Base-by-base conservation (phyloP, 2,888 invertebrate genomes). In the Lobophora halterata region DNA sequence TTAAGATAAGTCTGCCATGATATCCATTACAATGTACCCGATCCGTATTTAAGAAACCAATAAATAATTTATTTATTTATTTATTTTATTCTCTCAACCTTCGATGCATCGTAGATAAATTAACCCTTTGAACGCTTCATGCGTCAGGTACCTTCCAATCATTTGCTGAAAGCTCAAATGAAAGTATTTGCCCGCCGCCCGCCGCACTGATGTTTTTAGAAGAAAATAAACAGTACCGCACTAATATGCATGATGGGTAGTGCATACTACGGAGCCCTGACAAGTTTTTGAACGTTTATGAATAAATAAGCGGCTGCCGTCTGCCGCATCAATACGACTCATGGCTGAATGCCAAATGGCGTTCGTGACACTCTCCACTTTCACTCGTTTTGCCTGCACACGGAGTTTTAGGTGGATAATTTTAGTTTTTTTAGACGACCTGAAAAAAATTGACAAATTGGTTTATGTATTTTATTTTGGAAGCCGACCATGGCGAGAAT, bases 261-360 rank as follows among this genome's bases (percentile, higher is more conserved):
- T 32, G 32, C 23, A 40, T 51, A 27, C 10, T 9, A 32, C 52
- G 48, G 50, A 49, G 52, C 59, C 58, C 61, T 77, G 77, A 72
- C 75, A 79, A 77, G 76, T 79, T 83, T 82, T 82, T 77, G 78
- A 83, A 78, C 70, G 81, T 79, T 79, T 83, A 85, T 88, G 85
- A 87, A 88, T 86, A 85, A 87, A 61, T 86, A 70, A 88, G 65
- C 43, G 59, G 58, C 49, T 55, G 63, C 70, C 75, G 88, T 86
- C 87, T 88, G 80, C 75, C 69, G 72, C 82, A 78, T 82, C 86
- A 79, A 83, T 86, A 82, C 69, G 58, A 56, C 7, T 23, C 54
- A 56, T 19, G 77, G 77, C 79, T 78, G 82, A 79, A 81, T 81
- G 73, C 79, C 79, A 79, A 82, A 83, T 77, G 76, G 57, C 57